Conservation (phyloP, 2,113 vertebrate species). For the Ancistrus triradiatus region DNA sequence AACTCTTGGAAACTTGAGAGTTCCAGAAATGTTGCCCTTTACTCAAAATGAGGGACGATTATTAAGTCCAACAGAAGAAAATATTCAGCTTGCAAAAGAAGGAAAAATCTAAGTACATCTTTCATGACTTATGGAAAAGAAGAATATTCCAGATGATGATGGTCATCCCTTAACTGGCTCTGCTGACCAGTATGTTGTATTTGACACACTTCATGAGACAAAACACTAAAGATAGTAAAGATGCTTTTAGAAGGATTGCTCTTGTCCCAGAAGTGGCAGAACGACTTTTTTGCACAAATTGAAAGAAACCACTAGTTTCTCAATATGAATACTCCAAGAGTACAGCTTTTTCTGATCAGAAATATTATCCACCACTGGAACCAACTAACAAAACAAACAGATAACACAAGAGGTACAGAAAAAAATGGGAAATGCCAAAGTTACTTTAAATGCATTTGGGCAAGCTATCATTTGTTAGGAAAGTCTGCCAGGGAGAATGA, state of each 20-base stretch:
- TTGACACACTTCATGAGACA: conserved; percentile 33
- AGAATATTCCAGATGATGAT: not conserved
- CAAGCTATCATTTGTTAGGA: no score
- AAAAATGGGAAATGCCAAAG: no score
- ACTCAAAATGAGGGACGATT: conserved; percentile 17
- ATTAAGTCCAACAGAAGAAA: conserved; percentile 5
- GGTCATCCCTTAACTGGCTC: conserved; percentile 27
- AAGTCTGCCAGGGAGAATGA: no score
- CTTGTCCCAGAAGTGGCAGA: conserved; percentile 32
- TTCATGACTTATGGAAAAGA: conserved; percentile 21
- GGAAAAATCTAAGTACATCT: conserved; percentile 7
- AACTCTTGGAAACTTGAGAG: conserved; percentile 21
- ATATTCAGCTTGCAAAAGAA: not conserved
- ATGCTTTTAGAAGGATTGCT: conserved; percentile 19
- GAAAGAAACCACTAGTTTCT: conserved; percentile 28
- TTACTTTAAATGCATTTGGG: no score
- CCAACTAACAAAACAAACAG: no score
- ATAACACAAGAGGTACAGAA: no score
- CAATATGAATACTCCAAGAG: not conserved
- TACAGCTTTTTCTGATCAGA: not conserved
- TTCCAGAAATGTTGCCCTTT: conserved; percentile 2
- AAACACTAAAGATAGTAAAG: conserved; percentile 38
- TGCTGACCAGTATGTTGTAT: conserved; percentile 18
- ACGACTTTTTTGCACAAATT: conserved; percentile 26
- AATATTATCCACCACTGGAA: no score